These are phyloP conservation scores for Tribolium castaneum DNA, from an alignment of 1,140 invertebrate species.

Conservation along the genomic window DNA sequence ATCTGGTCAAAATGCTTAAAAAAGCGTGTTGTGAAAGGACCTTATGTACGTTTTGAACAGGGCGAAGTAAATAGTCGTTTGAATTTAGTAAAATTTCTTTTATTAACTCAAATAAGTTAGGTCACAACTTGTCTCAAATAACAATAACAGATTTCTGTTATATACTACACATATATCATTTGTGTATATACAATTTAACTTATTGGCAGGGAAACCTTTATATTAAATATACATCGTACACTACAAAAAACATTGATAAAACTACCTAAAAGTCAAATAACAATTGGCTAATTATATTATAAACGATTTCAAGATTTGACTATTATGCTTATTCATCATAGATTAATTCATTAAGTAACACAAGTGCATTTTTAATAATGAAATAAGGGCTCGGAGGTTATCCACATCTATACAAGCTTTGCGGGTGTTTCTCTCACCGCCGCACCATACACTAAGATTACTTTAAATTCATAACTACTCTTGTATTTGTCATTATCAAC, in stretches of 20 bases:
- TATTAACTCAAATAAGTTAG: conserved; percentile 64
- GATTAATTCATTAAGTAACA: conserved; percentile 57
- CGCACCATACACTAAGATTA: conserved; percentile 38
- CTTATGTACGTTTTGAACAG: too few relatives aligned
- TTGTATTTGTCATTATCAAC: conserved; percentile 46
- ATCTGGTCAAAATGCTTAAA: too few relatives aligned
- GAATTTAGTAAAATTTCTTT: conserved; percentile 61
- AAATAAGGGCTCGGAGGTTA: conserved; percentile 50
- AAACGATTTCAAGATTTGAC: conserved; percentile 57
- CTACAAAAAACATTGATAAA: conserved; percentile 64
- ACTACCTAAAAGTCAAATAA: conserved; percentile 62
- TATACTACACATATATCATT: conserved; percentile 60
- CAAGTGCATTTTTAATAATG: conserved; percentile 50
- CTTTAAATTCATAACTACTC: conserved; percentile 38
- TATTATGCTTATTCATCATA: conserved; percentile 52
- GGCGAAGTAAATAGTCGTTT: not conserved
- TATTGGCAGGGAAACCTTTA: conserved; percentile 51
- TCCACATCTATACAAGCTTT: conserved; percentile 56
- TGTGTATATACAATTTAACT: conserved; percentile 59
- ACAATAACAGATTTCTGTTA: conserved; percentile 61
- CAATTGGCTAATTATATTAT: conserved; percentile 60
- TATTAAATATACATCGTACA: conserved; percentile 61
- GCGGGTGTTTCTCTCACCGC: conserved; percentile 37
- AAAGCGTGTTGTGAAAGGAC: too few relatives aligned
- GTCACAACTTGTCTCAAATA: conserved; percentile 61